Conservation (phyloP, 2,888 invertebrate genomes). For the Sisyra terminalis region DNA sequence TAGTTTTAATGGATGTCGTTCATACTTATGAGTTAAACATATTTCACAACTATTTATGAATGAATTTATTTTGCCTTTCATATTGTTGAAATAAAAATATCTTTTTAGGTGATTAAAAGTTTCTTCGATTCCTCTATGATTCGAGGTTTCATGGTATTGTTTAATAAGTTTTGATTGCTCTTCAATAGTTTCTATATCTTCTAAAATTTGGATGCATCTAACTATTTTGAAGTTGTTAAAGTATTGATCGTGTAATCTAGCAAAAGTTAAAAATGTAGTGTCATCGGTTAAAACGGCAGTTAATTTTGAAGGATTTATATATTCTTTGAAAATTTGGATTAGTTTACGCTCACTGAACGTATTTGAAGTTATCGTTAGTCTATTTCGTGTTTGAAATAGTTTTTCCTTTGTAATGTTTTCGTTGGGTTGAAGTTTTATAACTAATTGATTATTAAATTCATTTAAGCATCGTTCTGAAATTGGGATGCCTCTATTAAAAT, state of each 20-base stretch:
- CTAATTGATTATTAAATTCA: background rate
- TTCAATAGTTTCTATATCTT: slow-evolving; percentile 9
- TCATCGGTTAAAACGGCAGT: background rate
- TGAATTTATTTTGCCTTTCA: slow-evolving; percentile 1
- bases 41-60: too few relatives aligned
- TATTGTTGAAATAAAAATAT: slow-evolving; percentile 11
- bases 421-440: too few relatives aligned
- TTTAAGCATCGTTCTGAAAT: too few relatives aligned
- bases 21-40: slow-evolving; percentile 8
- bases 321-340: background rate
- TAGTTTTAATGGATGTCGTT: slow-evolving; percentile 8
- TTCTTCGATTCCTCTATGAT: slow-evolving; percentile 13
- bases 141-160: slow-evolving; percentile 11
- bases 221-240: background rate
- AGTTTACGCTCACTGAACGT: background rate
- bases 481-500: too few relatives aligned
- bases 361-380: too few relatives aligned
- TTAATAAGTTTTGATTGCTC: slow-evolving; percentile 8
- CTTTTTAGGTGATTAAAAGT: slow-evolving; percentile 9
- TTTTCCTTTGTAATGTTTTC: too few relatives aligned
- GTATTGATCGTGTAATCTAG: background rate
- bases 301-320: background rate
- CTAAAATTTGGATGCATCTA: background rate
- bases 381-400: too few relatives aligned
- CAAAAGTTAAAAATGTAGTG: background rate